Evolutionary conservation across 2,797 vertebrate species (phyloP), one percentile per base, ranked within the genome.

Genomic region (Sebastes jordani): DNA sequence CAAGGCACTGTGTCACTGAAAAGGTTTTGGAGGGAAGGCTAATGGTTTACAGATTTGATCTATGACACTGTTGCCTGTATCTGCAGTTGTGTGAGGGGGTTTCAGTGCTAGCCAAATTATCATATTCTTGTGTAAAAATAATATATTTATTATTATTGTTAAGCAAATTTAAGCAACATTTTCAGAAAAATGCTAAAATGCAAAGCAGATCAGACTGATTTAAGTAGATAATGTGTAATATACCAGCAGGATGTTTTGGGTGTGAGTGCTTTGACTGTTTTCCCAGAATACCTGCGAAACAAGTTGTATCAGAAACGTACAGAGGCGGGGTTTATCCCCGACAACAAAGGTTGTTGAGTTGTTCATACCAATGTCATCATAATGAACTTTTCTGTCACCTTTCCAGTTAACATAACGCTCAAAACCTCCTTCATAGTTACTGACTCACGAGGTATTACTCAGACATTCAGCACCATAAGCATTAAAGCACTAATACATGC

Each of bases 211-310:
- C 10, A 60, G 11, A 42, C 58, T 23, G 13, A 63, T 29, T 30
- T 23, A 25, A 42, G 25, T 7, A 20, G 74, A 63, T 30, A 65
- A 56, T n/a, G 34, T 60, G 16, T 20, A 34, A 71, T 4, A 77
- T 67, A 52, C 23, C 8, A 54, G 22, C 16, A 22, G 13, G 55
- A 16, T 64, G 38, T 58, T 80, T 72, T 74, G 74, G 7, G 16
- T 67, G 62, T 5, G 5, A 36, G 25, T 58, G 58, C 74, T 74
- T 72, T 42, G 38, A 49, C 72, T 22, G 74, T 72, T 80, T 79
- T 85, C 62, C 76, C 30, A 64, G 49, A 84, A 72, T 76, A 91
- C 92, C 81, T 81, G 84, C 42, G 62, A 7, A 87, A 90, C 92
- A 68, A 63, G 93, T 92, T 91, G 66, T 80, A 27, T 85, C 54